Percentiles rank a stretch among this genome's conserved stretches.
Conservation (phyloP, 2,888 invertebrate genomes). For the Cosmia trapezina region DNA sequence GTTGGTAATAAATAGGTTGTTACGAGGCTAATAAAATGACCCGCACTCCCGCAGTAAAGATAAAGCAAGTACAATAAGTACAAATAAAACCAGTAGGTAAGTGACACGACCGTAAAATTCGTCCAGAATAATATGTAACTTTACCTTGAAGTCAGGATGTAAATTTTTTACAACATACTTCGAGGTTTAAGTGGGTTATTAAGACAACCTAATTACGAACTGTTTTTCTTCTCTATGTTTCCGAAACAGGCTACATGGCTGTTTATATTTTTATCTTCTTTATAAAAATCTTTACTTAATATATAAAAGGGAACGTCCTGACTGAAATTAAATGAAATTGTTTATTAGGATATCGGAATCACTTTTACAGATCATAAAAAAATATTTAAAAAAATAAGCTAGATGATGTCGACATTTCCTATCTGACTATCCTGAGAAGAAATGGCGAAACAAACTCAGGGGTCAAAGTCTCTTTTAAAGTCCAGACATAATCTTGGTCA, state of each 20-base stretch:
- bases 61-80: constrained; percentile 66
- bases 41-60: constrained; percentile 72
- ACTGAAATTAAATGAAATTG: too few species aligned
- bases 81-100: constrained; percentile 68
- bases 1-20: constrained; percentile 69
- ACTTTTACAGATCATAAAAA: too few species aligned
- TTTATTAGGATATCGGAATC: too few species aligned
- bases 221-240: neutral
- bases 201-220: neutral
- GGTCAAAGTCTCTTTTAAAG: too few species aligned
- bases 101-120: constrained; percentile 65
- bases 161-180: constrained; percentile 29
- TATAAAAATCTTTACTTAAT: neutral
- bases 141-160: constrained; percentile 47
- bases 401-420: too few species aligned
- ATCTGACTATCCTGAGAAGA: too few species aligned
- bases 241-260: neutral
- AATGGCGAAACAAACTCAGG: too few species aligned
- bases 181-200: constrained; percentile 19
- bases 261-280: neutral
- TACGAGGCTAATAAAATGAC: constrained; percentile 75
- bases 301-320: too few species aligned
- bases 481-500: too few species aligned
- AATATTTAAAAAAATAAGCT: too few species aligned
- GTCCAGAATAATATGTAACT: constrained; percentile 64